These are phyloP conservation scores for Pampusana beccarii DNA, from an alignment of 2,113 vertebrate genomes.

Conservation along the genomic window DNA sequence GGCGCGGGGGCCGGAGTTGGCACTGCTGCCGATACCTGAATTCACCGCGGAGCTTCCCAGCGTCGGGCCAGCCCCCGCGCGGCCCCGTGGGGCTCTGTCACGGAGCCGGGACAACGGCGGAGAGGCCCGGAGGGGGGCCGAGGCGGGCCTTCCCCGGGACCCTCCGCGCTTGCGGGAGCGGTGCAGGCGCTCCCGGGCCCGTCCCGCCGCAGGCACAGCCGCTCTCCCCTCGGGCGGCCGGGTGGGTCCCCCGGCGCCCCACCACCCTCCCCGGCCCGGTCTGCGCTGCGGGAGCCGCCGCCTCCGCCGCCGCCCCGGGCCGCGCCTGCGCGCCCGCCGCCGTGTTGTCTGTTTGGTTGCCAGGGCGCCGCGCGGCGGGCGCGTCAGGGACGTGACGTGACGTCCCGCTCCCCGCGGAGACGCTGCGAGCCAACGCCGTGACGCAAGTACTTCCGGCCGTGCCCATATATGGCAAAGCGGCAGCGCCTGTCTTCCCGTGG, in stretches of 20 bases:
- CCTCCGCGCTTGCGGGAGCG: background rate
- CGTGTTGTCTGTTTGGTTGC: conserved; percentile 79
- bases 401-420: conserved; percentile 54
- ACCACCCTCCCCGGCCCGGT: too few relatives aligned
- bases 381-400: conserved; percentile 62
- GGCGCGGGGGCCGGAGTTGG: background rate
- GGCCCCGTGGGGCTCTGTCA: background rate
- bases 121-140: too few relatives aligned
- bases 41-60: background rate
- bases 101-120: background rate
- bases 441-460: conserved; percentile 72
- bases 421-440: conserved; percentile 69
- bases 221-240: background rate
- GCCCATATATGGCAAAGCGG: conserved; percentile 67
- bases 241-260: background rate
- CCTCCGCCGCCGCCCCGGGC: too few relatives aligned
- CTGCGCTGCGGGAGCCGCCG: background rate
- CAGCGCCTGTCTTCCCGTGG: background rate
- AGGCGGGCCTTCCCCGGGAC: background rate
- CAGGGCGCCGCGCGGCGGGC: conserved; percentile 64
- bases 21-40: background rate
- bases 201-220: background rate
- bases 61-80: background rate
- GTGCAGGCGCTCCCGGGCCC: background rate
- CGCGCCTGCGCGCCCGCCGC: background rate